Conservation (phyloP, 2,888 invertebrate genomes). For the Ptychoptera albimana region DNA sequence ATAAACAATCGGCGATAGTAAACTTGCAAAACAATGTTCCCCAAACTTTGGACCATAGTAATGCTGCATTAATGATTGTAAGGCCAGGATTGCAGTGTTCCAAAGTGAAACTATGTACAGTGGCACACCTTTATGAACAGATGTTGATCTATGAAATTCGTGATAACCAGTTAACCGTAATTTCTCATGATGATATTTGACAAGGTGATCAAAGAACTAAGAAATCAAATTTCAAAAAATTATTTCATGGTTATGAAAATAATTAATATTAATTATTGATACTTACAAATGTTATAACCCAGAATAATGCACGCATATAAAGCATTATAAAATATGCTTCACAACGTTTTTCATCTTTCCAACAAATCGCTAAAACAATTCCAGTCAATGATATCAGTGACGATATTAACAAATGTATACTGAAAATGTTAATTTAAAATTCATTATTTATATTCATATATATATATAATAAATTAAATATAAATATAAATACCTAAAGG, state of each 20-base stretch:
- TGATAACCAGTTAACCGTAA: constrained; percentile 48
- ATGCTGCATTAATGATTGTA: constrained; percentile 40
- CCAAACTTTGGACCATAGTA: constrained; percentile 36
- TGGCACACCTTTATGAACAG: constrained; percentile 41
- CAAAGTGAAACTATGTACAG: constrained; percentile 44
- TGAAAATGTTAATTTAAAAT: constrained; percentile 9
- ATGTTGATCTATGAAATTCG: constrained; percentile 47
- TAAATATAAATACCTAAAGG: constrained; percentile 20
- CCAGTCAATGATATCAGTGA: constrained; percentile 24
- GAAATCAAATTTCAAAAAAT: constrained; percentile 8
- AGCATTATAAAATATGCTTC: constrained; percentile 41
- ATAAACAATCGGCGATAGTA: constrained; percentile 40
- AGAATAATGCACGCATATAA: constrained; percentile 38
- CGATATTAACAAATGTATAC: constrained; percentile 25
- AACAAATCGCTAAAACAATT: constrained; percentile 19
- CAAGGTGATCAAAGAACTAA: constrained; percentile 40
- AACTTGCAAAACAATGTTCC: constrained; percentile 33
- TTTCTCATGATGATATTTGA: constrained; percentile 41
- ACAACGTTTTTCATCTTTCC: constrained; percentile 30
- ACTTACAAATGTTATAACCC: constrained; percentile 40
- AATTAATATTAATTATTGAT: not conserved
- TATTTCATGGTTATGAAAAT: not conserved
- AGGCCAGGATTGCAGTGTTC: constrained; percentile 39
- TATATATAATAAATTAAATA: not conserved
- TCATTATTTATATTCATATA: not conserved